Evolutionary conservation across 2,888 invertebrate genomes (phyloP), one percentile per base, ranked within the genome.

Genomic region (Rhamphomyia laevipes): DNA sequence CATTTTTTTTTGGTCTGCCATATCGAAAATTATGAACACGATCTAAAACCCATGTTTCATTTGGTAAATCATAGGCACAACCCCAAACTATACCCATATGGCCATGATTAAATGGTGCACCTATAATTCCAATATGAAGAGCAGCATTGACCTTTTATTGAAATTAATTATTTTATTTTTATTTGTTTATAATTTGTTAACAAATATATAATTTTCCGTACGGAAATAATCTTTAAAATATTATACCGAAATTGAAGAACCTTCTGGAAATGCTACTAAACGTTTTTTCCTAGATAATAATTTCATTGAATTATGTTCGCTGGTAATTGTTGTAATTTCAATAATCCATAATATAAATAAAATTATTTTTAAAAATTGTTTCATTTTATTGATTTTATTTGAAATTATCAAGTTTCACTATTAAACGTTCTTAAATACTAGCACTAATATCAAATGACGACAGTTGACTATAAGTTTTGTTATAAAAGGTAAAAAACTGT

Each of bases 71-170:
- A 47, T 82, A 84, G 0, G 83, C 80, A 43, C 81, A 76, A 42
- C 81, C 82, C 81, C 82, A 82, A 65, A 82, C 82, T 10, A 83
- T 61, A 2, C 80, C 23, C 81, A 56, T 78, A 80, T 9, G 77
- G 79, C 42, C 77, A 75, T 3, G 73, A 74, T 3, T 71, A 74
- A 0, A 72, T 65, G 1, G 78, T 78, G 59, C 76, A 76, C 7
- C 77, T 77, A 12, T 77, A 72, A 4, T 77, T 59, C 56, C 77
- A 77, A 2, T 80, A 72, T 30, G 80, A 78, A 67, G 79, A 68
- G 58, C 82, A 82, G 4, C 76, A 74, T 2, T 81, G 78, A 43
- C 77, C 63, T 68, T 67, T 16, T 4, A 15, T 38, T 55, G 47
- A 56, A 53, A 49, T 16, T 12, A 47, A 47, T n/a, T n/a, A n/a